Conservation (phyloP, 2,888 invertebrate genomes). For the Autographa pulchrina region DNA sequence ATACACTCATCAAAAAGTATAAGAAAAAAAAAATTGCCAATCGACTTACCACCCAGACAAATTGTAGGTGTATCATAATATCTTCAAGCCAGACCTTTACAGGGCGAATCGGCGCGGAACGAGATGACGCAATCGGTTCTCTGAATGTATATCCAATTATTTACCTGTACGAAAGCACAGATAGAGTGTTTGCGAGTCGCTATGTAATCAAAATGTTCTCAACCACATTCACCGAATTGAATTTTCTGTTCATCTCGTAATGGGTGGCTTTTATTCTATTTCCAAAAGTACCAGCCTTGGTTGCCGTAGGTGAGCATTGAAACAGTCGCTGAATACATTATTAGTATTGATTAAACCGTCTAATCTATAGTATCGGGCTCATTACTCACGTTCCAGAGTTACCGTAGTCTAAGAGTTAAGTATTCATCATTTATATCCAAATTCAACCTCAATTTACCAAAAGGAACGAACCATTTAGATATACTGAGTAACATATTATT, state of each 20-base stretch:
- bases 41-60: constrained; percentile 10
- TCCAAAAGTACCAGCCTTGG: constrained; percentile 48
- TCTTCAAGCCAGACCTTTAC: constrained; percentile 29
- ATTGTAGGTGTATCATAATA: constrained; percentile 37
- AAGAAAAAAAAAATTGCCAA: background rate
- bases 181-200: constrained; percentile 63
- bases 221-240: constrained; percentile 71
- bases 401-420: constrained; percentile 40
- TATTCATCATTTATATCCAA: constrained; percentile 59
- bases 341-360: constrained; percentile 65
- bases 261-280: constrained; percentile 69
- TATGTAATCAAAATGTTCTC: constrained; percentile 73
- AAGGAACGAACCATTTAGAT: constrained; percentile 36
- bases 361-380: constrained; percentile 63
- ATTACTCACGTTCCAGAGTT: constrained; percentile 62
- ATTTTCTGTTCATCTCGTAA: constrained; percentile 74
- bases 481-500: background rate
- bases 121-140: constrained; percentile 62
- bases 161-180: constrained; percentile 67
- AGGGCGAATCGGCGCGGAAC: constrained; percentile 56
- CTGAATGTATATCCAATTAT: constrained; percentile 68
- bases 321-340: constrained; percentile 67
- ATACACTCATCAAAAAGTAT: background rate
- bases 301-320: constrained; percentile 58
- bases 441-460: constrained; percentile 52